phyloP scores from a whole-genome alignment of 2,797 vertebrate species.

The Merluccius polli region DNA sequence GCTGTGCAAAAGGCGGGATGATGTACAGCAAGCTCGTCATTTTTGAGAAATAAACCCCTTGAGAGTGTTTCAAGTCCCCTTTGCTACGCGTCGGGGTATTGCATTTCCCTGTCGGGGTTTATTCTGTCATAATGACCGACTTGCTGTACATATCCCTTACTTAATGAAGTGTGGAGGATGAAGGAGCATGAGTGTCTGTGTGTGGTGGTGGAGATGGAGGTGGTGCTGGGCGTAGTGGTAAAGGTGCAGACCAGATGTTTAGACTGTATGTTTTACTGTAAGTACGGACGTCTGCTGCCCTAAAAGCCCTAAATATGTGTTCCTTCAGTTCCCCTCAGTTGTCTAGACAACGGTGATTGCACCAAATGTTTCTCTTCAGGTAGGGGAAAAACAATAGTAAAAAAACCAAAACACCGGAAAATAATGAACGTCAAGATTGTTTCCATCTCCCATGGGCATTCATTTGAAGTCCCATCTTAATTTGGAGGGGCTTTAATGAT shows the following conservation, averaged over 20 bases:
- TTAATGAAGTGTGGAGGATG: slow-evolving; percentile 41
- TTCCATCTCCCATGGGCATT: slow-evolving; percentile 3
- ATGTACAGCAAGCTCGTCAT: too few relatives aligned
- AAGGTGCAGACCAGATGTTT: slow-evolving; percentile 30
- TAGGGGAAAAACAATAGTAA: background rate
- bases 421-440: background rate
- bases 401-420: background rate
- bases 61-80: too few relatives aligned
- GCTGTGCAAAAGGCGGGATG: too few relatives aligned
- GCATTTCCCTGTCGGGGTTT: too few relatives aligned
- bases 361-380: background rate
- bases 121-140: too few relatives aligned
- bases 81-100: too few relatives aligned
- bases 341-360: background rate
- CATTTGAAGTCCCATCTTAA: slow-evolving; percentile 11
- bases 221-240: background rate
- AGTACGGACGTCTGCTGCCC: background rate
- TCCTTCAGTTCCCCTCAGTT: background rate
- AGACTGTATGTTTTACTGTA: slow-evolving; percentile 36
- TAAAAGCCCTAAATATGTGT: background rate
- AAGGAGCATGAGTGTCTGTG: slow-evolving; percentile 20
- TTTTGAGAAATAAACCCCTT: too few relatives aligned
- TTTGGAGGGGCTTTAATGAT: slow-evolving; percentile 9
- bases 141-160: too few relatives aligned
- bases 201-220: slow-evolving; percentile 16